Conservation (phyloP, 23 tunicate genomes). For the Botrylloides violaceus region DNA sequence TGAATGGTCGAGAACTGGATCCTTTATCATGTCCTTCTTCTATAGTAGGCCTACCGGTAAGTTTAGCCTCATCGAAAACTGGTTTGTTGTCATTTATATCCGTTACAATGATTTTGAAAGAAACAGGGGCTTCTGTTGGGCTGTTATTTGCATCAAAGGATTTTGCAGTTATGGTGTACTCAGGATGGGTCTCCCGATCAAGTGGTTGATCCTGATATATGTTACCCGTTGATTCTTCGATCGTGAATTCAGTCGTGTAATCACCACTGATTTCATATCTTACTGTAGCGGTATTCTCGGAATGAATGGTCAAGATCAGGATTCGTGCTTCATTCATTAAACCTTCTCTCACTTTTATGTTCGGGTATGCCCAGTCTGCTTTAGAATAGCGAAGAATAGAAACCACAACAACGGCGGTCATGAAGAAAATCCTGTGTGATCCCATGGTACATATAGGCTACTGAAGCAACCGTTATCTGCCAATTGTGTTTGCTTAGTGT, state of each 20-base stretch:
- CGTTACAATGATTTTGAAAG: slow-evolving; percentile 15
- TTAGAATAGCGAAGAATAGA: neutral
- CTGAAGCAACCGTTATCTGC: too few species aligned
- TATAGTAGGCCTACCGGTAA: slow-evolving; percentile 38
- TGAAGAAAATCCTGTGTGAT: neutral
- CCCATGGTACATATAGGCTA: neutral
- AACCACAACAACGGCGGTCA: neutral
- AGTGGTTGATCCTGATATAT: slow-evolving; percentile 25
- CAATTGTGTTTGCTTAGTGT: too few species aligned
- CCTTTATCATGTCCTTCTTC: slow-evolving; percentile 23
- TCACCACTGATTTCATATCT: neutral
- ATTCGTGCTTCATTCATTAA: neutral
- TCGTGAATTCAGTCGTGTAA: neutral
- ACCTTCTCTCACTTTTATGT: neutral
- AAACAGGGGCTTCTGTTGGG: slow-evolving; percentile 10
- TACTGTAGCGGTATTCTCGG: neutral
- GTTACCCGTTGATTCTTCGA: neutral
- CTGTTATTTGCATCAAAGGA: slow-evolving; percentile 25
- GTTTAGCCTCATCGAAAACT: slow-evolving; percentile 25
- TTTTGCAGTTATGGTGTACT: slow-evolving; percentile 7
- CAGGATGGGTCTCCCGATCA: slow-evolving; percentile 30
- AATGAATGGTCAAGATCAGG: neutral
- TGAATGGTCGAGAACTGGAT: neutral
- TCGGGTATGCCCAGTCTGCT: neutral
- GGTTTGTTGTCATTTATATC: slow-evolving; percentile 72